Evolutionary conservation across 2,888 invertebrate genomes (phyloP).

Genomic region (Gortyna flavago): DNA sequence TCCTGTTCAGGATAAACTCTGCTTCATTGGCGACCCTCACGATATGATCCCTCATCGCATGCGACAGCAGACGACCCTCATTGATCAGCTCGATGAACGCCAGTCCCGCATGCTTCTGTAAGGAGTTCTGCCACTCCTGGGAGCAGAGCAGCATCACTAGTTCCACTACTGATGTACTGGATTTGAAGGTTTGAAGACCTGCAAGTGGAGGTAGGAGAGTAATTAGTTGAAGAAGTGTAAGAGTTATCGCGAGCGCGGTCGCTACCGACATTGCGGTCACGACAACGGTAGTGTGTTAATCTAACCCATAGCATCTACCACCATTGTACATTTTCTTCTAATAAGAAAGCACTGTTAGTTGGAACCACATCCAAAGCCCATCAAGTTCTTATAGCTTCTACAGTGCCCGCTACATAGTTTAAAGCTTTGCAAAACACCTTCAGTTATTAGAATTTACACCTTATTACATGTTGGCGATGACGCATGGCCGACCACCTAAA

Average conservation of each 20-base stretch:
- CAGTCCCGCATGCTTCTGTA: slow-evolving; percentile 99
- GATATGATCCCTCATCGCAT: slow-evolving; percentile 99
- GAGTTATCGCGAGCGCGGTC: too few species aligned
- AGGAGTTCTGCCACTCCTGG: slow-evolving; percentile 99
- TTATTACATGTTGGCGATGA: background rate
- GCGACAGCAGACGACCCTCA: slow-evolving; percentile 98
- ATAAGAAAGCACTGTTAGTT: slow-evolving; percentile 17
- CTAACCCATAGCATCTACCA: slow-evolving; percentile 11
- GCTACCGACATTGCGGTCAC: background rate
- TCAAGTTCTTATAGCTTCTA: slow-evolving; percentile 16
- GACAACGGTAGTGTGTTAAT: background rate
- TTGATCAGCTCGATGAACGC: slow-evolving; percentile 99
- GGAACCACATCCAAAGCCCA: slow-evolving; percentile 49
- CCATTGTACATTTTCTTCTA: slow-evolving; percentile 16
- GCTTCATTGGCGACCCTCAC: slow-evolving; percentile 99
- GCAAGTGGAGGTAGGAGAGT: slow-evolving; percentile 33
- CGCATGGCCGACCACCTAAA: background rate
- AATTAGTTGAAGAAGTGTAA: background rate
- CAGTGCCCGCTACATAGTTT: slow-evolving; percentile 11
- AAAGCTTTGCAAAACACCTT: background rate
- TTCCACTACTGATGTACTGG: slow-evolving; percentile 99
- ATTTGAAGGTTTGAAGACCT: slow-evolving; percentile 99
- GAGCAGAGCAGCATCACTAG: slow-evolving; percentile 99
- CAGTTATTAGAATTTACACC: background rate
- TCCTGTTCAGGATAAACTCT: slow-evolving; percentile 99